A percentile compares a stretch with the other conserved stretches of the same genome.
These are phyloP conservation scores for Stratiolaelaps scimitus DNA, from an alignment of 1,140 invertebrate genomes.

Conservation along the genomic window DNA sequence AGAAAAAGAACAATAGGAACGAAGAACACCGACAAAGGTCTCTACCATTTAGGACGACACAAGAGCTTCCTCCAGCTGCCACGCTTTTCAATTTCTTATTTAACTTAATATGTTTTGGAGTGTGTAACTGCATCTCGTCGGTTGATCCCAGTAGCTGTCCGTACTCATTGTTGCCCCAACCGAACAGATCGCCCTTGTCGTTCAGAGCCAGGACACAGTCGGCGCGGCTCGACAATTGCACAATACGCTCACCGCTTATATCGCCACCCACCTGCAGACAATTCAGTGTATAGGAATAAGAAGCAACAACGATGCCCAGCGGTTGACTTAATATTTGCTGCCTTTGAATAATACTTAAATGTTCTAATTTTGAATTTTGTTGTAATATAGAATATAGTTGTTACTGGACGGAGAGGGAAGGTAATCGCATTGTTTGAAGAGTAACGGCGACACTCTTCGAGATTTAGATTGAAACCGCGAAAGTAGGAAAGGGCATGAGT, in stretches of 20 bases:
- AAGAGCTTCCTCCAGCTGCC: constrained; percentile 72
- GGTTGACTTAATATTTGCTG: too few relatives aligned
- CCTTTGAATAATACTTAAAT: too few relatives aligned
- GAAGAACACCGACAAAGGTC: too few relatives aligned
- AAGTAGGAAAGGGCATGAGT: too few relatives aligned
- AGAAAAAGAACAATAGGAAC: constrained; percentile 4
- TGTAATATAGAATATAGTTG: too few relatives aligned
- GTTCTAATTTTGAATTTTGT: too few relatives aligned
- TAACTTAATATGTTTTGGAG: constrained; percentile 53
- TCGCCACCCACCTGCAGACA: constrained; percentile 51
- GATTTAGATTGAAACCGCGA: too few relatives aligned
- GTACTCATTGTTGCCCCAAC: constrained; percentile 95
- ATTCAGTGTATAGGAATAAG: too few relatives aligned
- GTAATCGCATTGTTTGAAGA: too few relatives aligned
- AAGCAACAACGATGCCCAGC: too few relatives aligned
- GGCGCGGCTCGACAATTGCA: constrained; percentile 60
- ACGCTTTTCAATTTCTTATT: constrained; percentile 66
- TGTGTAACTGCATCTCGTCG: constrained; percentile 43
- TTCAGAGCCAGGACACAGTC: constrained; percentile 81
- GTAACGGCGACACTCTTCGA: too few relatives aligned
- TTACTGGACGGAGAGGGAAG: too few relatives aligned
- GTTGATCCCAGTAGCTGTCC: constrained; percentile 53
- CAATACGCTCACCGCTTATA: constrained; percentile 65
- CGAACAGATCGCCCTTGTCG: constrained; percentile 81
- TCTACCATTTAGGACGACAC: constrained; percentile 66